Evolutionary conservation across 2,797 vertebrate species (phyloP).

Genomic region (Spinus olivaceus): DNA sequence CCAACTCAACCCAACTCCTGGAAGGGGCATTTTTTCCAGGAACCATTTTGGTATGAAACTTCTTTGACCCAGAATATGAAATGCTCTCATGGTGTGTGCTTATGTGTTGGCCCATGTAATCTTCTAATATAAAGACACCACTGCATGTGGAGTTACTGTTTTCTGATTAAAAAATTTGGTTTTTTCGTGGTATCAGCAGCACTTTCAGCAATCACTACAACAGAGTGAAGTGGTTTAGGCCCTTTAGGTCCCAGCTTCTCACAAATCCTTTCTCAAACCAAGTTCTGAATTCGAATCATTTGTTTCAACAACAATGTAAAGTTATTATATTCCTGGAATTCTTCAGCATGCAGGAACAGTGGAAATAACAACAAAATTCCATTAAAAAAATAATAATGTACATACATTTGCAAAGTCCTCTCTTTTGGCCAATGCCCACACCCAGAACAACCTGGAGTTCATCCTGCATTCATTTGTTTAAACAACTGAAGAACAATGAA

Average conservation of each 20-base stretch:
- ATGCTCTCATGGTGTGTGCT: not conserved
- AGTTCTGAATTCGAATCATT: accelerated
- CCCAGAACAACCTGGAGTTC: slow-evolving; percentile 10
- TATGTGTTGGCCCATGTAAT: too few relatives aligned
- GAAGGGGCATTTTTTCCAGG: not conserved
- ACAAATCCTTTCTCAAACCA: not conserved
- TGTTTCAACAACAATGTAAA: not conserved
- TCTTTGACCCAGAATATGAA: not conserved
- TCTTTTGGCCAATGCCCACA: not conserved
- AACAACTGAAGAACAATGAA: slow-evolving; percentile 11
- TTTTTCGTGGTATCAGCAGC: not conserved
- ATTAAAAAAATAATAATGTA: not conserved
- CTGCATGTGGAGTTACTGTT: not conserved
- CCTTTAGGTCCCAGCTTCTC: not conserved
- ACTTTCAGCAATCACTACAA: not conserved
- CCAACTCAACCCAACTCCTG: not conserved
- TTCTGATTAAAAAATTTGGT: not conserved
- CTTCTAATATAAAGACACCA: not conserved
- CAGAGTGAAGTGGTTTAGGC: not conserved
- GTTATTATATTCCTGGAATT: not conserved
- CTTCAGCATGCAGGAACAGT: not conserved
- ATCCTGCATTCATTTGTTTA: not conserved
- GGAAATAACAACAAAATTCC: not conserved
- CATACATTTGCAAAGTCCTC: not conserved
- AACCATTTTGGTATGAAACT: not conserved